Evolutionary conservation across 2,113 vertebrate genomes (phyloP), one percentile per base, ranked within the genome.

Genomic region (Okapia johnstoni): DNA sequence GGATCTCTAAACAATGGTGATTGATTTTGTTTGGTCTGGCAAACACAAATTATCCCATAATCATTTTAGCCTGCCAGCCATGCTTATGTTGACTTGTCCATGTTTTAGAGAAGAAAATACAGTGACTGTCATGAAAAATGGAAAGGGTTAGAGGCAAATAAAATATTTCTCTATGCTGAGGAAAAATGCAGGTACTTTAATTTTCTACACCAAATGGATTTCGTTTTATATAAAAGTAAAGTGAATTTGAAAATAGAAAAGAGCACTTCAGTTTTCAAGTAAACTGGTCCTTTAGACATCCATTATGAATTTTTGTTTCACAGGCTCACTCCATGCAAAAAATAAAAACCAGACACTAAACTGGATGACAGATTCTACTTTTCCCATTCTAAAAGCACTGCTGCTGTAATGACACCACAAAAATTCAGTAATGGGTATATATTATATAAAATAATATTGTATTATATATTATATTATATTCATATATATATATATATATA

Each of bases 11-110:
- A 98, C 98, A 98, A 96, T 94, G 81, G 90, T 97, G 77, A 98
- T 98, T 98, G 98, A 98, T 99, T 98, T 98, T 98, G 96, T 97
- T 98, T 98, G 97, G 94, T 97, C 95, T 97, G 97, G 95, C 98
- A 98, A 98, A 98, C 92, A 97, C 16, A 87, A 98, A 98, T 98
- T 98, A 98, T 97, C 93, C 96, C 3, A 0, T 87, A 96, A 98
- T 98, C 98, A 98, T 97, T 97, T 97, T 86, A 85, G 98, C 97
- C 97, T 98, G 90, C 95, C 94, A 97, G 97, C 93, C 95, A 88
- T 52, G 88, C 97, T 98, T 76, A 79, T 50, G 48, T 94, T 96
- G 98, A 96, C 97, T 97, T 97, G 73, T 97, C 96, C 97, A 83
- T 94, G 40, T 97, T 97, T 97, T 48, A 90, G 76, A 96, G 93